Conservation (phyloP, 2,113 vertebrate genomes). For the Ceyx margarethae region DNA sequence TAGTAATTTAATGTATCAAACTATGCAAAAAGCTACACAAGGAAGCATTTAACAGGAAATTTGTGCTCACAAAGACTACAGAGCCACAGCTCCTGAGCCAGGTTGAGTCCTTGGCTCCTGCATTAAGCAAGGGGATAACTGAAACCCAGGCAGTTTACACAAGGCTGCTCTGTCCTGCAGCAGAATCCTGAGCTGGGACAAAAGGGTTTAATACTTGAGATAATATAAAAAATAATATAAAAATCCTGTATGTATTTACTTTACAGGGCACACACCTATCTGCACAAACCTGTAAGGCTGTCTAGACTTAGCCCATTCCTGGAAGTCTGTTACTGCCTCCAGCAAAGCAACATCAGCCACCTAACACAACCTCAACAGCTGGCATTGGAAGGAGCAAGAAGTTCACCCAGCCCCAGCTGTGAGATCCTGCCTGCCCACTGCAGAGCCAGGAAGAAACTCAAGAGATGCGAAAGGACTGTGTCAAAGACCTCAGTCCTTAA, state of each 20-base stretch:
- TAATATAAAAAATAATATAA: neutral
- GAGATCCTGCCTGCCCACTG: neutral
- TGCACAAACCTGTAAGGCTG: neutral
- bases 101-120: neutral
- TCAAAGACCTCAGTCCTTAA: neutral
- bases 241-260: neutral
- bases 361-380: neutral
- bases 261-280: neutral
- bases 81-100: neutral
- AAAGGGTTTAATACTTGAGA: neutral
- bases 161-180: neutral
- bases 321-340: neutral
- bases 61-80: neutral
- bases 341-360: neutral
- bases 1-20: neutral
- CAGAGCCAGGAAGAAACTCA: neutral
- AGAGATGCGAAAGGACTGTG: neutral
- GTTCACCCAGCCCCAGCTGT: neutral
- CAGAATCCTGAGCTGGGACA: neutral
- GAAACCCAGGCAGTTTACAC: neutral
- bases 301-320: neutral
- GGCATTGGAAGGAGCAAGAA: neutral
- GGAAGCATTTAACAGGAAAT: neutral
- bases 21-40: neutral
- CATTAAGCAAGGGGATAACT: neutral